Conservation (phyloP, 2,888 invertebrate genomes). For the Orthonychiurus folsomi region DNA sequence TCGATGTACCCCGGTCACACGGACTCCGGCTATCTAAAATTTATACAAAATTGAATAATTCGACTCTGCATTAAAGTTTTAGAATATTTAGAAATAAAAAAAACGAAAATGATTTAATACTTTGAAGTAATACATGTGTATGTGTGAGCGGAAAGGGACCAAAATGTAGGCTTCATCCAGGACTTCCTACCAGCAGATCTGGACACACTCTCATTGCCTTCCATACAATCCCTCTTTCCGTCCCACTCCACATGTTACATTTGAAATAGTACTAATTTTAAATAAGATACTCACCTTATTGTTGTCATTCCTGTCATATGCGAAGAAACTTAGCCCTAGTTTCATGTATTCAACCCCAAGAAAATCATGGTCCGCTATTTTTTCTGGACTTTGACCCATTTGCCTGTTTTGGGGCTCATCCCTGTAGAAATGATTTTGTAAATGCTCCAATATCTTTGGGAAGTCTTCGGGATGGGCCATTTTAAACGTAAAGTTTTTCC, state of each 20-base stretch:
- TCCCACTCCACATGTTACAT: too few relatives aligned
- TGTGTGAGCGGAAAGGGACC: too few relatives aligned
- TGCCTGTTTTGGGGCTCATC: neutral
- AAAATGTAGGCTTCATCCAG: too few relatives aligned
- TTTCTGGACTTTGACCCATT: neutral
- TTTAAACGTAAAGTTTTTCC: slow-evolving; percentile 6
- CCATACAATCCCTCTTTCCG: too few relatives aligned
- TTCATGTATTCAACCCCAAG: neutral
- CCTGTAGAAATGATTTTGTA: neutral
- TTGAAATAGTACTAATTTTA: neutral
- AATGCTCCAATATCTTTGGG: slow-evolving; percentile 4
- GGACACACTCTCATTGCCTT: too few relatives aligned
- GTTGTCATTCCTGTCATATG: neutral
- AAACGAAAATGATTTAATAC: too few relatives aligned
- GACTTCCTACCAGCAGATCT: too few relatives aligned
- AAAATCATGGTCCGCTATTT: neutral
- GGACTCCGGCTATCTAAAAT: neutral
- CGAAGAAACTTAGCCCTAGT: neutral
- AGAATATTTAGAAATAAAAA: too few relatives aligned
- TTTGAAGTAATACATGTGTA: too few relatives aligned
- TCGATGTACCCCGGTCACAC: neutral
- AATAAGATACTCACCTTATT: neutral
- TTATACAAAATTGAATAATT: too few relatives aligned
- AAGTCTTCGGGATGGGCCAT: slow-evolving; percentile 8
- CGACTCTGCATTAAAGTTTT: neutral